Evolutionary conservation across 2,888 invertebrate species (phyloP), one percentile per base, ranked within the genome.

Genomic region (Automeris io): DNA sequence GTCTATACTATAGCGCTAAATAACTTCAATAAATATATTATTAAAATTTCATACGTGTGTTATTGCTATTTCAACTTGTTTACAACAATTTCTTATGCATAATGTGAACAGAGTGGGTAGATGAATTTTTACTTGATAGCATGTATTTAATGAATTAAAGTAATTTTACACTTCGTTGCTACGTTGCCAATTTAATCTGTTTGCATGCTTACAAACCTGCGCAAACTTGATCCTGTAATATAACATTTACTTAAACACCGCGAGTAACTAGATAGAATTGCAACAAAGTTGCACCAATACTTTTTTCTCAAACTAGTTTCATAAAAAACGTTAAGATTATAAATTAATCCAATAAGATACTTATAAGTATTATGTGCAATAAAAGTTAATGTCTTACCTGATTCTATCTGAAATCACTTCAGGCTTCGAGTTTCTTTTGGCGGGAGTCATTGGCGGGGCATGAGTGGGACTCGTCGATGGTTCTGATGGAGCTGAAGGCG

Each of bases 331-430:
- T n/a, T n/a, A n/a, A n/a, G n/a, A n/a, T n/a, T n/a, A n/a, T n/a
- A n/a, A n/a, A n/a, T n/a, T n/a, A n/a, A n/a, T 40, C 32, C 29
- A 45, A 39, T 18, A 35, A 40, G 36, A 42, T 51, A 35, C 8
- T 22, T 37, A 38, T 49, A 38, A 37, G 9, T 19, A 2, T 13
- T 22, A 35, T 25, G 41, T 45, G 18, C 8, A n/a, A 5, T 12
- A 21, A 13, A 9, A 24, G 24, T 23, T 21, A n/a, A n/a, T 37
- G 37, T 86, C 93, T 91, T 70, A 95, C 95, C 95, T 91, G 72
- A 93, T 90, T 65, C 93, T 89, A 69, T 95, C 94, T 41, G 93
- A 92, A 68, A 93, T 89, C 57, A 93, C 89, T 67, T 95, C 95
- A 45, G 92, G 88, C 71, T 93, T 93, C 60, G 91, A 90, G 79